These are phyloP conservation scores for Poeciliopsis presidionis DNA, from an alignment of 2,797 vertebrate genomes.

Conservation along the genomic window DNA sequence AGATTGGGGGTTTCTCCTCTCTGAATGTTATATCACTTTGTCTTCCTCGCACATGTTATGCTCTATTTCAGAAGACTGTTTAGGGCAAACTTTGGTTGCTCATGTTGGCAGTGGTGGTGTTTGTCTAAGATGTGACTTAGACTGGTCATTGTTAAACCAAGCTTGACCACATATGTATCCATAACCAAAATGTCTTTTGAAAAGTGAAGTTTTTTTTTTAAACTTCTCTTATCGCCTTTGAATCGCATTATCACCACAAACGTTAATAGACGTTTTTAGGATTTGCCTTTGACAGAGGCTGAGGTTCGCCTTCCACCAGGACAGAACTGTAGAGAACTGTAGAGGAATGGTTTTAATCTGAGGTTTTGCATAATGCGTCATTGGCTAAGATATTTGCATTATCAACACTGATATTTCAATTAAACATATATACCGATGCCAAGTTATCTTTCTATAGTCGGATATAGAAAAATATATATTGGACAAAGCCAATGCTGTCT, in stretches of 20 bases:
- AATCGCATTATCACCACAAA: too few relatives aligned
- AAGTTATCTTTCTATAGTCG: neutral
- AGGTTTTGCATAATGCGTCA: neutral
- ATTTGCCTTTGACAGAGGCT: neutral
- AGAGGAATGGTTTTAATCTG: neutral
- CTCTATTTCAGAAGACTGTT: constrained; percentile 30
- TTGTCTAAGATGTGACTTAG: neutral
- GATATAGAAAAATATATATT: too few relatives aligned
- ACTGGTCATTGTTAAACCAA: neutral
- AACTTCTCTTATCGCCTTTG: too few relatives aligned
- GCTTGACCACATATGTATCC: neutral
- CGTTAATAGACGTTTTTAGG: too few relatives aligned
- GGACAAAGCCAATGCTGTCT: neutral
- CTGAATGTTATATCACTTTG: constrained; percentile 19
- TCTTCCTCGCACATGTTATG: constrained; percentile 43
- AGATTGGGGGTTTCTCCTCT: constrained; percentile 36
- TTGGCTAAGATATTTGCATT: neutral
- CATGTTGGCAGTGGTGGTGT: neutral
- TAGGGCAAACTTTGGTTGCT: constrained; percentile 35
- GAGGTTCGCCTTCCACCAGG: neutral
- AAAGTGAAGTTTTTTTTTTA: too few relatives aligned
- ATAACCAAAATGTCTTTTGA: too few relatives aligned
- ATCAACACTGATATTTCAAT: neutral
- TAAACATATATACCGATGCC: neutral
- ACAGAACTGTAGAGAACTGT: neutral